These are phyloP conservation scores for Himalopsyche japonica DNA, from an alignment of 2,888 invertebrate species.

Conservation along the genomic window DNA sequence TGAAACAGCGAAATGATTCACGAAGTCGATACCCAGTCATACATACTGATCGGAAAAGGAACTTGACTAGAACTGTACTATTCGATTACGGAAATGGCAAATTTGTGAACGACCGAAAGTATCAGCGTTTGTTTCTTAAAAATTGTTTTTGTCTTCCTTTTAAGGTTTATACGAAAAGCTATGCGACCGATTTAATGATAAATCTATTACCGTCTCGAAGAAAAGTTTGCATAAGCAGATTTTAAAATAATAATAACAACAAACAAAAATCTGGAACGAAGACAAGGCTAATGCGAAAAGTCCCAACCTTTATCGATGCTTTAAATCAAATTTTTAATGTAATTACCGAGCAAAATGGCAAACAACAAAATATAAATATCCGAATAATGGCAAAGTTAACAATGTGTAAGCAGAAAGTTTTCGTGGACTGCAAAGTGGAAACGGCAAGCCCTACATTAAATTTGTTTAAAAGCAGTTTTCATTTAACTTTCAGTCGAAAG, in stretches of 20 bases:
- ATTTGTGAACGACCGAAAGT: too few species aligned
- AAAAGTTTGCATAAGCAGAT: not conserved
- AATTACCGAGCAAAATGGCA: not conserved
- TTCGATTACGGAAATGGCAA: too few species aligned
- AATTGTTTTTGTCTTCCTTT: too few species aligned
- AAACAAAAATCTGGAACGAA: not conserved
- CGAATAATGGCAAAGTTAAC: not conserved
- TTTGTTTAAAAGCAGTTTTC: slow-evolving; percentile 1
- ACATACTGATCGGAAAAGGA: too few species aligned
- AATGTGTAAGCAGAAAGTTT: not conserved
- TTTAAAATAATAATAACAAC: not conserved
- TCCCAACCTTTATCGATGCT: not conserved
- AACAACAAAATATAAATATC: not conserved
- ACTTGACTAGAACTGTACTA: too few species aligned
- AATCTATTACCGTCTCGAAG: not conserved
- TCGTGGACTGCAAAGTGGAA: not conserved
- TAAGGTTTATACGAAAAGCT: too few species aligned
- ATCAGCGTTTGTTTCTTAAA: too few species aligned
- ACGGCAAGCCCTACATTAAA: not conserved
- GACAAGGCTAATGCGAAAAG: not conserved
- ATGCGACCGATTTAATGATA: not conserved
- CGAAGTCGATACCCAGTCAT: too few species aligned
- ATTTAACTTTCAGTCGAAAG: not conserved
- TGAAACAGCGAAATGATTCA: too few species aligned
- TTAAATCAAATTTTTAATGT: not conserved